Base-by-base conservation (phyloP, 2,888 invertebrate species). In the Mactromeris polynyma region DNA sequence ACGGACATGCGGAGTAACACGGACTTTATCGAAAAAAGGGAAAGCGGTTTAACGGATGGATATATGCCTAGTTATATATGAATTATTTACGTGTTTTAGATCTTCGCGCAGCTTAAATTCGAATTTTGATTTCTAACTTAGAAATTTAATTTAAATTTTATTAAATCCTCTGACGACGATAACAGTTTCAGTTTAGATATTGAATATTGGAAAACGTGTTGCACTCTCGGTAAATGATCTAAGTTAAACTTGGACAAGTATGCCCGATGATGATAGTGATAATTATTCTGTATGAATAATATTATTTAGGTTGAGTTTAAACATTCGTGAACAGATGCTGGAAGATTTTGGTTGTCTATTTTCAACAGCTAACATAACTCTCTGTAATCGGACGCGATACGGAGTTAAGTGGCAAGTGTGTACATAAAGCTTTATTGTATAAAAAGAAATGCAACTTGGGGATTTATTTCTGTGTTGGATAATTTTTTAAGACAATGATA, bases 151-250 rank as follows among this genome's bases (percentile, higher is more conserved):
- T 73, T 73, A 26, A 73, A 73, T 26, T 73, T 73, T 73, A 73
- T 73, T 36, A 33, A 26, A 73, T 26, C 33, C 36, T 11, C 33
- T 36, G 73, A 36, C 19, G 11, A 33, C 33, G 73, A 26, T 17
- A 36, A 73, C 33, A 36, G 17, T 6, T 14, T 73, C 33, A 33
- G 26, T 73, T 69, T 73, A 26, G 36, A 73, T 36, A 73, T 73
- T 36, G 36, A 17, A 36, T 73, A 73, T 73, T 33, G 73, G 73
- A 73, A 73, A 73, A 73, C 73, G 73, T 73, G 73, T 73, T 73
- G 73, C 73, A 3, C 36, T 73, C 17, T 31, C 26, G 73, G 14
- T 33, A 33, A 26, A 33, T 19, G 33, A 19, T 73, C 1, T 2
- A 9, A 26, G 26, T 11, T 64, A n/a, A 26, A 64, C 58, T 64